Base-by-base conservation (phyloP, 2,888 invertebrate genomes). In the Nycteola revayana region DNA sequence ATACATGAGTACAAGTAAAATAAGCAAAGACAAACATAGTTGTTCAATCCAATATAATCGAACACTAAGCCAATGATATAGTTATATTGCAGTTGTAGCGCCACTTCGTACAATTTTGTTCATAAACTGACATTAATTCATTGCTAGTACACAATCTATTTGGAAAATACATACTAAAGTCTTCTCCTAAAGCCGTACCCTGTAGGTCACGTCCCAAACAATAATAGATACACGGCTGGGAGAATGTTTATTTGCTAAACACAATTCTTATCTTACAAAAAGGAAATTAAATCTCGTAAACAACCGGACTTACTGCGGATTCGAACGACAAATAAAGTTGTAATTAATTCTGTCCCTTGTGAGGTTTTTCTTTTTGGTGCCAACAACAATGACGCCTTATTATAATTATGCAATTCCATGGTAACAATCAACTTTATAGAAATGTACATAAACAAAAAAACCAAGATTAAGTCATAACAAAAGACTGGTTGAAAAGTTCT, bases 371-470 rank as follows among this genome's bases (percentile, higher is more conserved):
- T 49, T 41, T 54, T 39, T 39, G 32, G 43, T 41, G 31, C 41
- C 38, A 50, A 41, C 44, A 40, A 34, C 35, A 37, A 34, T n/a
- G n/a, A n/a, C 28, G 25, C 31, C 36, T 54, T 48, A 57, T 49
- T 51, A 49, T 9, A 38, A 54, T 57, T 51, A 49, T 44, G 43
- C 36, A 57, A 62, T 27, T 34, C 9, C 20, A 24, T 25, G 32
- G 28, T 36, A 44, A 49, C 41, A 49, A 43, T 49, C 30, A 5
- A 28, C 14, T 24, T 18, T 26, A 28, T 24, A 42, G 11, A 43
- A 30, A 40, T 23, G n/a, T n/a, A n/a, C n/a, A 38, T 33, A 29
- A 41, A 36, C 33, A 33, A 29, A 27, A 39, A 38, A n/a, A 34
- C 27, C 9, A 27, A 26, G 23, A 37, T 30, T 20, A 35, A 35